phyloP scores from a whole-genome alignment of 2,113 vertebrate genomes.

The Geococcyx californianus region DNA sequence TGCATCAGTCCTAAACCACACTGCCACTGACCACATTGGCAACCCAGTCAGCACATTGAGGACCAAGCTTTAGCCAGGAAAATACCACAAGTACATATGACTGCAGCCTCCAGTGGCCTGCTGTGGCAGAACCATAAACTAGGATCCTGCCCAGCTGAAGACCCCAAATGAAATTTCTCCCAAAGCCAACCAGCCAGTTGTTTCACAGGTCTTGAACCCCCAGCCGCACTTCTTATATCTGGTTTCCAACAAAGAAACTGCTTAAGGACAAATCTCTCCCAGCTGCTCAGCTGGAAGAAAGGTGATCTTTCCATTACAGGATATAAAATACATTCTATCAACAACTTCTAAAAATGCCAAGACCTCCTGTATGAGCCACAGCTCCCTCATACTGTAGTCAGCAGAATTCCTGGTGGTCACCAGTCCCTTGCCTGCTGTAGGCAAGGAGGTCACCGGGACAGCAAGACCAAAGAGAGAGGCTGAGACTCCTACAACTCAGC shows the following conservation, averaged over 20 bases:
- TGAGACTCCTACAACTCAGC: background rate
- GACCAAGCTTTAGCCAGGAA: background rate
- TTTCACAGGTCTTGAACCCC: background rate
- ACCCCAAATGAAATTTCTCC: background rate
- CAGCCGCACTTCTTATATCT: background rate
- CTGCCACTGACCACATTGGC: background rate
- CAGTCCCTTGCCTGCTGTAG: background rate
- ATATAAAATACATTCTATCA: background rate
- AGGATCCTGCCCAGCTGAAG: background rate
- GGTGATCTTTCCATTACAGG: background rate
- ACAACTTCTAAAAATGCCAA: background rate
- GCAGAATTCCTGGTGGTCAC: background rate
- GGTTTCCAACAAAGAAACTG: background rate
- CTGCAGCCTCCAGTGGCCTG: background rate
- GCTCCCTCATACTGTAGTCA: background rate
- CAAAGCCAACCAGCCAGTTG: background rate
- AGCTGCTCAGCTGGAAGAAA: background rate
- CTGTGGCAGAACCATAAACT: background rate
- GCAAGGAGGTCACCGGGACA: background rate
- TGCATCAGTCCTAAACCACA: background rate
- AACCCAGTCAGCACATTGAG: fast-evolving
- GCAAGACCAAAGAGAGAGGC: background rate
- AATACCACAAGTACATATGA: background rate
- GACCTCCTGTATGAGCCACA: background rate
- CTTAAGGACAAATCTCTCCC: background rate